Percentiles rank a stretch among this genome's conserved stretches.
Conservation (phyloP, 2,113 vertebrate genomes). For the Anseranas semipalmata region DNA sequence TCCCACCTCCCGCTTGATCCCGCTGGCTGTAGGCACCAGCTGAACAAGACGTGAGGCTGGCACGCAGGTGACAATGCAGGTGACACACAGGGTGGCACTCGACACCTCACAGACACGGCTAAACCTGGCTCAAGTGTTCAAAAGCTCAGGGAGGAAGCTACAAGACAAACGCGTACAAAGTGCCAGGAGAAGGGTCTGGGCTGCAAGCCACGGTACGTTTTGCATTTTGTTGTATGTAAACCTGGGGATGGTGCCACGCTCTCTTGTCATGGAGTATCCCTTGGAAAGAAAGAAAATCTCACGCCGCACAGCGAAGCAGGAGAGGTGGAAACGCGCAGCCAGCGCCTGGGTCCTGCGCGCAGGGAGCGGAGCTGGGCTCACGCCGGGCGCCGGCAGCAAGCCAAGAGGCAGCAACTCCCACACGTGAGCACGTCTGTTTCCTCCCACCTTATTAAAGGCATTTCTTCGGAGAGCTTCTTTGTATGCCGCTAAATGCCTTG, state of each 20-base stretch:
- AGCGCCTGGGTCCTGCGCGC: too few relatives aligned
- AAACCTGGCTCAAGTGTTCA: too few relatives aligned
- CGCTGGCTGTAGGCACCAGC: accelerated
- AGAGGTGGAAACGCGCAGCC: background rate
- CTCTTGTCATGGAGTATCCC: background rate
- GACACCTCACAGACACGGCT: background rate
- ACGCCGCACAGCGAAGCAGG: background rate
- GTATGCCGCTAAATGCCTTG: accelerated
- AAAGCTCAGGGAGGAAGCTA: background rate
- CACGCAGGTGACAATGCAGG: background rate
- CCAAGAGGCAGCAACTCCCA: background rate
- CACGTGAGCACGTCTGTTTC: background rate
- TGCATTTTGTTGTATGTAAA: background rate
- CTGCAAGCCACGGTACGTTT: background rate
- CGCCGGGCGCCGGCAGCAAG: background rate
- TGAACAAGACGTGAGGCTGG: background rate
- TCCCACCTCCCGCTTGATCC: background rate
- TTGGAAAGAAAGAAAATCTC: background rate
- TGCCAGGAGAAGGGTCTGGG: accelerated
- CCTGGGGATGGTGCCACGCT: accelerated
- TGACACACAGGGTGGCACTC: too few relatives aligned
- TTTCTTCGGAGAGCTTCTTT: background rate
- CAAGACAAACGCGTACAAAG: accelerated
- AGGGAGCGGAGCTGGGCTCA: background rate
- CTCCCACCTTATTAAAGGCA: accelerated